Evolutionary conservation across 2,888 invertebrate species (phyloP), one percentile per base, ranked within the genome.

Genomic region (Cataglyphis albicans): DNA sequence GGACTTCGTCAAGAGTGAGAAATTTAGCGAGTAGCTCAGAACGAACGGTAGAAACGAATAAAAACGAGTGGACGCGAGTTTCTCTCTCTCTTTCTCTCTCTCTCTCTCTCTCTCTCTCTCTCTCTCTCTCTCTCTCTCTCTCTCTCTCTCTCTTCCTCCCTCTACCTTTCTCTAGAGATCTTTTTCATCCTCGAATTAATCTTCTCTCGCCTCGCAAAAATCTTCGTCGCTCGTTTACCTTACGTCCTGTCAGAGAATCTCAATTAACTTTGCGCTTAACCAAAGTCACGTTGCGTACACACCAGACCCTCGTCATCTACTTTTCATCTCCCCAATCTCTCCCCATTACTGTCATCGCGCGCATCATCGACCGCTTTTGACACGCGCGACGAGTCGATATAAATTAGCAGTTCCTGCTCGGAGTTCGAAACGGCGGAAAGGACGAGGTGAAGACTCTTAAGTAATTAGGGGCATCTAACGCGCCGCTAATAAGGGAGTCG

Each of bases 391-490:
- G 55, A 67, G 35, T 21, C 72, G 32, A 64, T 81, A 84, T 81
- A 81, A 84, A 84, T 84, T 84, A 81, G 57, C 64, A 70, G 57
- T 75, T 81, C 48, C 70, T 29, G 35, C 63, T 25, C 61, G 38
- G 12, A 35, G 35, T 81, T 41, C 76, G 25, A 18, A n/a, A 29
- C 15, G 70, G 10, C 18, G 61, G 15, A 3, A 4, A 55, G 38
- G 25, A 38, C 29, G 67, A 41, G 57, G 52, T 38, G 73, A 57
- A 81, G 81, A 85, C 76, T 81, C 81, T 81, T 81, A 76, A 81
- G 81, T 83, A 86, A 85, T 87, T 84, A 81, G 84, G 84, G 63
- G 81, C 78, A 68, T 84, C 81, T 65, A 82, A 81, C 81, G 68
- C 74, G 55, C 73, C 65, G 82, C 64, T 84, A 86, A 87, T 81